Evolutionary conservation across 1,140 invertebrate species (phyloP).

Genomic region (Drosophila nannoptera): DNA sequence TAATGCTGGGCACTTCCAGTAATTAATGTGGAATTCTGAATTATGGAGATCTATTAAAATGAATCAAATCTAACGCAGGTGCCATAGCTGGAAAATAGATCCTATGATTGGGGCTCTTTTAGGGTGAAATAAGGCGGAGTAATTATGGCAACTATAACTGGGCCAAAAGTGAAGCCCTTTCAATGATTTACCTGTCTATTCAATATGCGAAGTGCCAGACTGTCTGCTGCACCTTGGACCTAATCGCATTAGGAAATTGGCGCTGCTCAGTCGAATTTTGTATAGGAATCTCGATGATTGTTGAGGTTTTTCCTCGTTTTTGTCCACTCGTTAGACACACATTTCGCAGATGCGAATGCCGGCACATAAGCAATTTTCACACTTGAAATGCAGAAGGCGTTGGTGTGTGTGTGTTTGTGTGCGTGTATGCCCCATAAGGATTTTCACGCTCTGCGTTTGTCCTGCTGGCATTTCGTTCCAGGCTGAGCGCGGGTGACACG

Average conservation of each 20-base stretch:
- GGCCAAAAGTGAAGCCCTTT: no score
- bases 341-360: constrained; percentile 63
- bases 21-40: no score
- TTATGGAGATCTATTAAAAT: no score
- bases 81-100: no score
- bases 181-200: no score
- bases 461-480: constrained; percentile 55
- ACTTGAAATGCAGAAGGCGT: constrained; percentile 47
- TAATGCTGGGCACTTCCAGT: no score
- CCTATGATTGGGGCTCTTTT: no score
- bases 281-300: constrained; percentile 37
- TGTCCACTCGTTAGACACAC: constrained; percentile 12
- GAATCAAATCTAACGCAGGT: no score
- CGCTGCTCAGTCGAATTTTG: constrained; percentile 17
- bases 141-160: no score
- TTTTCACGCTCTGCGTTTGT: constrained; percentile 66
- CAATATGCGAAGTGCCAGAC: background rate
- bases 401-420: background rate
- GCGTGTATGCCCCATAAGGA: constrained; percentile 42
- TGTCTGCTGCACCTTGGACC: background rate
- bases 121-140: no score
- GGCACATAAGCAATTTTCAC: constrained; percentile 67
- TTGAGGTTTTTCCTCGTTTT: constrained; percentile 10
- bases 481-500: constrained; percentile 51
- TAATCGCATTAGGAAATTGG: constrained; percentile 37